These are phyloP conservation scores for Diarsia dahlii DNA, from an alignment of 2,888 invertebrate genomes.

Conservation along the genomic window DNA sequence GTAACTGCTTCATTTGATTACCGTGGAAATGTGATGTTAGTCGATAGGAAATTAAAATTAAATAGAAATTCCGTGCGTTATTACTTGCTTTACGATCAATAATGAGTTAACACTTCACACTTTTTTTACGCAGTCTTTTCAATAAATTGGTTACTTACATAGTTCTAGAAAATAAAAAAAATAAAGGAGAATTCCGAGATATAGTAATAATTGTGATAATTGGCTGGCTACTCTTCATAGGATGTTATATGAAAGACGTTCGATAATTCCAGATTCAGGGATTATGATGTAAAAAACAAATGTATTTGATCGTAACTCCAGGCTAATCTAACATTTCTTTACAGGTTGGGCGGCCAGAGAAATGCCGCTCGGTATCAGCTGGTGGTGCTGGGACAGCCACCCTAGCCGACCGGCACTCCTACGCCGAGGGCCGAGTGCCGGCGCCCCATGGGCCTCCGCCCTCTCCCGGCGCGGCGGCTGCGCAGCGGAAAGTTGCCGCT, in stretches of 20 bases:
- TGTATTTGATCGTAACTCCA: neutral
- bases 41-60: conserved; percentile 36
- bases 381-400: conserved; percentile 74
- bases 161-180: neutral
- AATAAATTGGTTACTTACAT: neutral
- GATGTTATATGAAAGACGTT: neutral
- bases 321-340: conserved; percentile 51
- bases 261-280: neutral
- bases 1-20: conserved; percentile 63
- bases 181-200: neutral
- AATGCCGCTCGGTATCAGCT: conserved; percentile 83
- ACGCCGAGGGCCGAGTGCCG: conserved; percentile 83
- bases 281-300: neutral
- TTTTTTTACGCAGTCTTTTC: neutral
- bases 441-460: conserved; percentile 86
- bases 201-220: too few species aligned
- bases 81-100: conserved; percentile 17
- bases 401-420: conserved; percentile 80
- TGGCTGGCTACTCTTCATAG: neutral
- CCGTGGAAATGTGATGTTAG: conserved; percentile 34
- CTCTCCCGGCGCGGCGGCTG: conserved; percentile 83
- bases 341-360: conserved; percentile 83
- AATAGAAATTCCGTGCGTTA: conserved; percentile 44
- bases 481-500: conserved; percentile 82
- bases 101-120: neutral